phyloP scores from a whole-genome alignment of 2,888 invertebrate species.

The Melinopterus prodromus region DNA sequence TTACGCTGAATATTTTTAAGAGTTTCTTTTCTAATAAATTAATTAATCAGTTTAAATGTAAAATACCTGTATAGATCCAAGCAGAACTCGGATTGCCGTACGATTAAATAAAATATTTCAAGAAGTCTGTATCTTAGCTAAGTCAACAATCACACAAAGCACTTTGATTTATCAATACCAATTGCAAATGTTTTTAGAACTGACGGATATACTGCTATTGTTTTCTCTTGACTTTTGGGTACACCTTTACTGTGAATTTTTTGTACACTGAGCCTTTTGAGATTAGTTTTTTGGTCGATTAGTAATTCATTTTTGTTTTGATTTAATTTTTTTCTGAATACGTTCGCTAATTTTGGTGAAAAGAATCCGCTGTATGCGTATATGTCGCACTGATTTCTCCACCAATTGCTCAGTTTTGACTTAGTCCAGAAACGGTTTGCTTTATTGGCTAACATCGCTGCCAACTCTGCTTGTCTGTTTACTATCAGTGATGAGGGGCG shows the following conservation, averaged over 20 bases:
- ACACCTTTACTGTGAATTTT: neutral
- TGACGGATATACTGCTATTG: conserved; percentile 15
- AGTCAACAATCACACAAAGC: conserved; percentile 10
- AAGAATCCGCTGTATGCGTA: conserved; percentile 15
- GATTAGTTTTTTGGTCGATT: conserved; percentile 6
- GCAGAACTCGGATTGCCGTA: neutral
- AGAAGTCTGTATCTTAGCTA: neutral
- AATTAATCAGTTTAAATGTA: no score
- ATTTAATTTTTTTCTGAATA: neutral
- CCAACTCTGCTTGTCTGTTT: neutral
- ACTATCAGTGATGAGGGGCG: neutral
- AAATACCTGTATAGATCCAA: conserved; percentile 12
- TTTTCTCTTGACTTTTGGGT: conserved; percentile 8
- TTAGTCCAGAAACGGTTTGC: conserved; percentile 1
- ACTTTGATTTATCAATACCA: conserved; percentile 23
- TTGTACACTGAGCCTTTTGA: neutral
- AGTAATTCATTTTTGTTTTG: conserved; percentile 11
- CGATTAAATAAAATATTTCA: conserved; percentile 5
- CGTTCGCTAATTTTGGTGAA: conserved; percentile 10
- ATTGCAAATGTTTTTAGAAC: conserved; percentile 12
- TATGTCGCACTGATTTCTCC: neutral
- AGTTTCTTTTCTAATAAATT: neutral
- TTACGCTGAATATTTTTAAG: neutral
- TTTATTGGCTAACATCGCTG: conserved; percentile 5
- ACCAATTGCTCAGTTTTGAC: conserved; percentile 15